A percentile compares a stretch with the other conserved stretches of the same genome.
Conservation (phyloP, 2,797 vertebrate species). For the Microtus agrestis region DNA sequence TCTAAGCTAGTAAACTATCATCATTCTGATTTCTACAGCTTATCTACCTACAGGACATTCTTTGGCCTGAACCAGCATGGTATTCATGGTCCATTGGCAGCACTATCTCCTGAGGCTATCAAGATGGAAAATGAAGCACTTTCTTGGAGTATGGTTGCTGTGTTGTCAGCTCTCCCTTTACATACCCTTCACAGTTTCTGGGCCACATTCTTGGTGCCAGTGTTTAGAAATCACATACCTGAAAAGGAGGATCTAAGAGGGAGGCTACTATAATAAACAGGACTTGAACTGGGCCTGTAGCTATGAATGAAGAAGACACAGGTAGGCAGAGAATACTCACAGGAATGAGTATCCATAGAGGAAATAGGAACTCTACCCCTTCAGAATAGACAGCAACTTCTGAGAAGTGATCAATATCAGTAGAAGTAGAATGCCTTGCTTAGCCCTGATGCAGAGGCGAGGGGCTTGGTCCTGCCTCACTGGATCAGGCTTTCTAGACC, state of each 20-base stretch:
- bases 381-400: not conserved
- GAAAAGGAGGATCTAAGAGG: not conserved
- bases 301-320: not conserved
- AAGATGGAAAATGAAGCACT: not conserved
- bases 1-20: constrained; percentile 40
- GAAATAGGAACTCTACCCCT: not conserved
- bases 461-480: too few relatives aligned
- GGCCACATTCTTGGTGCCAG: not conserved
- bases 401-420: not conserved
- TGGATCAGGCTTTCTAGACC: too few relatives aligned
- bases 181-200: not conserved
- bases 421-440: too few relatives aligned
- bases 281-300: not conserved
- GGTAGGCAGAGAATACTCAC: not conserved
- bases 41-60: not conserved
- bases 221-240: constrained; percentile 10
- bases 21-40: constrained; percentile 27
- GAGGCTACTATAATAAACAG: not conserved
- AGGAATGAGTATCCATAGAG: not conserved
- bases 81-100: not conserved
- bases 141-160: not conserved
- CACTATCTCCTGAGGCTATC: not conserved
- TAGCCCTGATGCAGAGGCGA: too few relatives aligned
- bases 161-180: not conserved
- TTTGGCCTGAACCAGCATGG: not conserved